Evolutionary conservation across 2,888 invertebrate genomes (phyloP).

Genomic region (Drosophila monieri): DNA sequence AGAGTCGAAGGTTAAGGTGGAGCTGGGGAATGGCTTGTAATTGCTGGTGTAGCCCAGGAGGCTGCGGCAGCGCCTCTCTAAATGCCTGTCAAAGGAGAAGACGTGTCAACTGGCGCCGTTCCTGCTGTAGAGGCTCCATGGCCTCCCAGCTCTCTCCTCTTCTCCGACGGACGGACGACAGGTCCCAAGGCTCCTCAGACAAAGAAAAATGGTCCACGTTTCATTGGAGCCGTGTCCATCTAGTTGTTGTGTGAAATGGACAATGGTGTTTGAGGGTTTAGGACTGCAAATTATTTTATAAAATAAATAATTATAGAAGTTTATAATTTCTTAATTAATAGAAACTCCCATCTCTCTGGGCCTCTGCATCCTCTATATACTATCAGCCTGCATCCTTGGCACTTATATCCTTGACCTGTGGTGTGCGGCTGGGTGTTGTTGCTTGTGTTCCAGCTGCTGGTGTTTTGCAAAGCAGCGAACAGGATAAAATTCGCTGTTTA

Average conservation of each 20-base stretch:
- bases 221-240: slow-evolving; percentile 45
- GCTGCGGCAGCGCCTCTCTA: slow-evolving; percentile 45
- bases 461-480: slow-evolving; percentile 62
- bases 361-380: too few relatives aligned
- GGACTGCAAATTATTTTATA: background rate
- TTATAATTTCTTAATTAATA: too few relatives aligned
- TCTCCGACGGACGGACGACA: slow-evolving; percentile 19
- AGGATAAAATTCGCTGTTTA: slow-evolving; percentile 80
- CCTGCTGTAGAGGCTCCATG: slow-evolving; percentile 14
- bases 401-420: slow-evolving; percentile 17
- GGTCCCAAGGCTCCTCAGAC: slow-evolving; percentile 44
- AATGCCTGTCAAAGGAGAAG: slow-evolving; percentile 69
- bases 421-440: slow-evolving; percentile 27
- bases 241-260: background rate
- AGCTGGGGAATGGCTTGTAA: slow-evolving; percentile 43
- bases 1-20: slow-evolving; percentile 51
- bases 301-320: too few relatives aligned
- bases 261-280: background rate
- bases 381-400: slow-evolving; percentile 39
- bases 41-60: background rate
- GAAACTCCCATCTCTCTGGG: too few relatives aligned
- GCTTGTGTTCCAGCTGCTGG: slow-evolving; percentile 27
- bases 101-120: slow-evolving; percentile 64
- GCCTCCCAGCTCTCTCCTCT: background rate
- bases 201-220: slow-evolving; percentile 71